These are phyloP conservation scores for Ambastaia sidthimunki DNA, from an alignment of 2,797 vertebrate genomes.

Conservation along the genomic window DNA sequence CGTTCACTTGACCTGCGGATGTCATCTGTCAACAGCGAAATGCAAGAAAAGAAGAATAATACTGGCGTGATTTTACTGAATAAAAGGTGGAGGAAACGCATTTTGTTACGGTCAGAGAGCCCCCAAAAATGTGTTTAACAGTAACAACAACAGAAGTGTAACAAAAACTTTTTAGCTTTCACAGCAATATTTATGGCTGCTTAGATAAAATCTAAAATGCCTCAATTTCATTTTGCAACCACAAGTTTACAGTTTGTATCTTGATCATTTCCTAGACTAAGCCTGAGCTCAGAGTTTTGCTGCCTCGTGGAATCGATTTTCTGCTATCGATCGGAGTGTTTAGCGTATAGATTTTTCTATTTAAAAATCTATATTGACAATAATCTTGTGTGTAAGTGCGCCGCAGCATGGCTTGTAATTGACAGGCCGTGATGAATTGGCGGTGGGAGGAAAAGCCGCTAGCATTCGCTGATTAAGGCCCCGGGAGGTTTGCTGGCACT, in stretches of 20 bases:
- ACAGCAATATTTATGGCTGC: neutral
- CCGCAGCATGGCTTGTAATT: slow-evolving; percentile 74
- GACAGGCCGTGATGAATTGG: slow-evolving; percentile 74
- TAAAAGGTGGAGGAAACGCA: neutral
- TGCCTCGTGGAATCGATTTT: slow-evolving; percentile 76
- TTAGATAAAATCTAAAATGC: neutral
- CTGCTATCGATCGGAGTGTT: slow-evolving; percentile 80
- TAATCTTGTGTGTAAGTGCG: slow-evolving; percentile 81
- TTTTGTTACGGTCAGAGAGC: neutral
- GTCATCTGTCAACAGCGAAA: slow-evolving; percentile 80
- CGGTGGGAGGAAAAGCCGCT: slow-evolving; percentile 48
- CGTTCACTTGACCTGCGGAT: slow-evolving; percentile 72
- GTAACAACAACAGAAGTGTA: neutral
- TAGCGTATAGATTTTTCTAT: slow-evolving; percentile 87
- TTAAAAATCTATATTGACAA: slow-evolving; percentile 87
- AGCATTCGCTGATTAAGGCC: slow-evolving; percentile 26
- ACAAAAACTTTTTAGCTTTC: neutral
- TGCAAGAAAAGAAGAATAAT: slow-evolving; percentile 75
- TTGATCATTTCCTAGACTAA: slow-evolving; percentile 9
- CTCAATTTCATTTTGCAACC: neutral
- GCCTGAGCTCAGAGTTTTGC: slow-evolving; percentile 42
- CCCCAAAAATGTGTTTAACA: neutral
- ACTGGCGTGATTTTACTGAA: slow-evolving; percentile 58
- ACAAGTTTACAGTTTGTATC: neutral
- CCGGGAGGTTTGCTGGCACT: slow-evolving; percentile 34